These are phyloP conservation scores for Notechis scutatus DNA, from an alignment of 2,113 vertebrate species.

Conservation along the genomic window DNA sequence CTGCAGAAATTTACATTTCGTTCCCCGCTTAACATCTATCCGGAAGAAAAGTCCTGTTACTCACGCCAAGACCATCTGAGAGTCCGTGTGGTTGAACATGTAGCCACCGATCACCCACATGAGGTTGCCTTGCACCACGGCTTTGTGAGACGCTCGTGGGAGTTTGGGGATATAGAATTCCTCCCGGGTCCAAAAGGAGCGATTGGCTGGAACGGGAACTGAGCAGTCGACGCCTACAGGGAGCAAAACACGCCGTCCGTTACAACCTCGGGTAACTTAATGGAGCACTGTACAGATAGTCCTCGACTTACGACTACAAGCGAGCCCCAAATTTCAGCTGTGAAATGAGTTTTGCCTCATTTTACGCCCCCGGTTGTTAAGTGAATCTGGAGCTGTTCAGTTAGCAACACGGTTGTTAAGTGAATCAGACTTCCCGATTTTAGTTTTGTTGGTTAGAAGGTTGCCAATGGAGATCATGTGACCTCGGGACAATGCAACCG, in stretches of 20 bases:
- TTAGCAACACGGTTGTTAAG: too few relatives aligned
- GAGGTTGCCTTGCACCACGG: slow-evolving; percentile 78
- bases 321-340: neutral
- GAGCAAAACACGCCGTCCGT: slow-evolving; percentile 9
- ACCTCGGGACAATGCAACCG: too few relatives aligned
- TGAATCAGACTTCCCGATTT: too few relatives aligned
- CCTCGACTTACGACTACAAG: rapidly evolving
- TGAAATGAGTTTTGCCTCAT: neutral
- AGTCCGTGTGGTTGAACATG: slow-evolving; percentile 92
- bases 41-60: slow-evolving; percentile 53
- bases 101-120: slow-evolving; percentile 98
- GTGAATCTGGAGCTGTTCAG: too few relatives aligned
- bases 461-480: too few relatives aligned
- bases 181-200: slow-evolving; percentile 86
- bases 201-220: slow-evolving; percentile 84
- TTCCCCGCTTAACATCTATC: neutral
- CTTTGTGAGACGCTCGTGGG: slow-evolving; percentile 90
- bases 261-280: neutral
- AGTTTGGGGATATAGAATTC: slow-evolving; percentile 77
- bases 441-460: too few relatives aligned
- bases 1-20: neutral
- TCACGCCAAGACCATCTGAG: slow-evolving; percentile 94
- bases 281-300: neutral
- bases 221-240: slow-evolving; percentile 86
- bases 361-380: too few relatives aligned